Evolutionary conservation across 2,888 invertebrate genomes (phyloP), one percentile per base, ranked within the genome.

Genomic region (Drosophila anceps): DNA sequence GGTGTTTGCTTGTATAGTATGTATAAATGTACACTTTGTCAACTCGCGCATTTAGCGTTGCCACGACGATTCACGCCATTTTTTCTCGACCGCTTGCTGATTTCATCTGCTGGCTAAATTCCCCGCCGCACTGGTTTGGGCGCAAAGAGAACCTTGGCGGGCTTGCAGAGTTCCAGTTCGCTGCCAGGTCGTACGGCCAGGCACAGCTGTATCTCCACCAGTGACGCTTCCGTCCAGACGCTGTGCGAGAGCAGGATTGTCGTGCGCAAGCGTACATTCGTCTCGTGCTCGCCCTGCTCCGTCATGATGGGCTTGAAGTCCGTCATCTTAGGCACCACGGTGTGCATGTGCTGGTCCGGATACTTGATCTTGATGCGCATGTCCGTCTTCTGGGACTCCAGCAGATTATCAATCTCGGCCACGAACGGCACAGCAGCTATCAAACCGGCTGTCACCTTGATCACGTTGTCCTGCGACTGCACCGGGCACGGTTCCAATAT

Each of bases 361-460:
- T 98, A 98, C 79, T 96, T 95, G 33, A 98, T 96, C 94, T 97
- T 96, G 76, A 98, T 95, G 73, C 98, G 94, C 84, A 98, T 94
- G 69, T 96, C 95, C 55, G 94, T 94, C 1, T 96, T 95, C 63
- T 94, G 94, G 0, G 96, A 95, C 88, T 96, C 95, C 41, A 95
- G 94, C 64, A 98, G 94, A 93, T 98, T 96, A 78, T 95, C 94
- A 74, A 99, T 94, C 91, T 97, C 97, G 0, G 98, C 98, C 88
- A 98, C 97, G 65, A 98, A 94, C 15, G 96, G 96, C 43, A 98
- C 95, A 39, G 97, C 97, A 70, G 98, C 95, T 57, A 98, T 95
- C 5, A 99, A 94, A 0, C 98, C 98, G 0, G 98, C 98, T 39
- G 98, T 98, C 91, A 98, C 98, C 91, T 98, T 98, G 66, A 98